These are phyloP conservation scores for Dicaeum eximium DNA, from an alignment of 2,113 vertebrate species.

Conservation along the genomic window DNA sequence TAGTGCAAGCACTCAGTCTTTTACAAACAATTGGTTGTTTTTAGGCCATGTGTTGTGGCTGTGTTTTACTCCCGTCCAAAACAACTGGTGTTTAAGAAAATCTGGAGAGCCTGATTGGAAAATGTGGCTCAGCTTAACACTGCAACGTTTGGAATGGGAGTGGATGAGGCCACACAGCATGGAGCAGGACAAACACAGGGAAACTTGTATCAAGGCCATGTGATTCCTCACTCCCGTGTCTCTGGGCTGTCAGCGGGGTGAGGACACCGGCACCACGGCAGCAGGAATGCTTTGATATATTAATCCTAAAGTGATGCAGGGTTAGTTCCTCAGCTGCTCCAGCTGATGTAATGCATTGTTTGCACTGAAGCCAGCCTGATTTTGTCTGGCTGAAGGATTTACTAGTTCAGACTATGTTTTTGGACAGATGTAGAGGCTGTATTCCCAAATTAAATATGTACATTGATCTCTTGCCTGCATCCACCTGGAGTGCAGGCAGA, in stretches of 20 bases:
- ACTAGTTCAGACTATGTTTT: neutral
- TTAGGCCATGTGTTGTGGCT: conserved; percentile 9
- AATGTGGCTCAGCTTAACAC: neutral
- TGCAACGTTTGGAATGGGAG: neutral
- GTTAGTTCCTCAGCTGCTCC: neutral
- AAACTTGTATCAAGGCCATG: neutral
- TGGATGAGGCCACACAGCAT: neutral
- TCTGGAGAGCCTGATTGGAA: conserved; percentile 21
- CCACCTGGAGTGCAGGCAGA: neutral
- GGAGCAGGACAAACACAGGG: neutral
- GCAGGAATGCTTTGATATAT: neutral
- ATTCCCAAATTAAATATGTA: neutral
- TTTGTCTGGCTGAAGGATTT: neutral
- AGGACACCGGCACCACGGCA: neutral
- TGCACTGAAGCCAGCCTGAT: neutral
- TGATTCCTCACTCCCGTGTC: neutral
- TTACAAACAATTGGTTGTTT: conserved; percentile 2
- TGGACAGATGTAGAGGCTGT: neutral
- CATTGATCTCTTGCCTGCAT: neutral
- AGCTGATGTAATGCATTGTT: conserved; percentile 27
- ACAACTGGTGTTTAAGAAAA: neutral
- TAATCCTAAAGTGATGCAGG: neutral
- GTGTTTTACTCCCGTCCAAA: neutral
- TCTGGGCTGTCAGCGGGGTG: accelerated
- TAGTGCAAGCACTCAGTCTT: neutral